These are phyloP conservation scores for Orussus abietinus DNA, from an alignment of 1,140 invertebrate genomes.

Conservation along the genomic window DNA sequence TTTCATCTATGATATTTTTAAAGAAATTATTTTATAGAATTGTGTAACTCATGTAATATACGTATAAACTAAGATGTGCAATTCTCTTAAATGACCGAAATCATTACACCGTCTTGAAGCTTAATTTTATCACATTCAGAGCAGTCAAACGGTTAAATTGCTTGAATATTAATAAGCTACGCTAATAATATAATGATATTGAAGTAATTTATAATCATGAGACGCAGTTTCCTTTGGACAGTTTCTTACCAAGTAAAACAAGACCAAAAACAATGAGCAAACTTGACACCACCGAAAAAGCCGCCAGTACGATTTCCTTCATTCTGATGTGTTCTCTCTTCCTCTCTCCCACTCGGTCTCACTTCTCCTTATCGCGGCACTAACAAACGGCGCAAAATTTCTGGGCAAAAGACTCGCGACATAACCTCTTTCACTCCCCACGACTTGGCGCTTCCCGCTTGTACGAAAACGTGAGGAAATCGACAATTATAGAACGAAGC, in stretches of 20 bases:
- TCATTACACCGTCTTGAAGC: conserved; percentile 14
- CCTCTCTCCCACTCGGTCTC: too few relatives aligned
- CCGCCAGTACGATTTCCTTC: conserved; percentile 51
- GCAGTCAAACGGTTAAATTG: conserved; percentile 16
- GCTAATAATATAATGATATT: not conserved
- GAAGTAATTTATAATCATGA: too few relatives aligned
- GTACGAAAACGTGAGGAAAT: not conserved
- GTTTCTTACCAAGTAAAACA: conserved; percentile 52
- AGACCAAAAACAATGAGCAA: conserved; percentile 52
- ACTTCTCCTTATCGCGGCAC: conserved; percentile 13
- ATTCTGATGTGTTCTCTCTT: too few relatives aligned
- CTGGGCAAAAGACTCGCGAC: conserved; percentile 7
- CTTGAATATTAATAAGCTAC: conserved; percentile 11
- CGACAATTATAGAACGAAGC: not conserved
- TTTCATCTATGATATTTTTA: too few relatives aligned
- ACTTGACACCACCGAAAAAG: conserved; percentile 50
- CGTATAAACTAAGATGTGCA: conserved; percentile 7
- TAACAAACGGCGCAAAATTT: conserved; percentile 9
- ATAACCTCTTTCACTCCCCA: conserved; percentile 19
- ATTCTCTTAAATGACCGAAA: conserved; percentile 11
- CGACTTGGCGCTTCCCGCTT: not conserved
- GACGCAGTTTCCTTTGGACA: too few relatives aligned
- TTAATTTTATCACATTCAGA: conserved; percentile 16
- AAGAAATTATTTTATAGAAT: too few relatives aligned
- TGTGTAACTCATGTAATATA: too few relatives aligned